phyloP scores from a whole-genome alignment of 2,113 vertebrate species.

The Vidua chalybeata region DNA sequence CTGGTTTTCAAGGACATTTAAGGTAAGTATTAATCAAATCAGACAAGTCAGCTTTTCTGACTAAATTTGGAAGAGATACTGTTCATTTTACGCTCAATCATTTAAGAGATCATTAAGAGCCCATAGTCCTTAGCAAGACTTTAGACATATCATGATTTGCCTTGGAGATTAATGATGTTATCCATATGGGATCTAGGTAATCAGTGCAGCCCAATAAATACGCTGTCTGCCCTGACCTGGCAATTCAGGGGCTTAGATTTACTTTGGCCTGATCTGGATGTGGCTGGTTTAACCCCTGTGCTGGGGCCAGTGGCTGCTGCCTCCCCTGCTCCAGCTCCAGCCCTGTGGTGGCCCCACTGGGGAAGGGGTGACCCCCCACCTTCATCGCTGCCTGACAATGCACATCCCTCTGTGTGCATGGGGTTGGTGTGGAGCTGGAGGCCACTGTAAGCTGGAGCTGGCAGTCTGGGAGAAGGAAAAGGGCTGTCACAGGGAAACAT shows the following conservation, averaged over 20 bases:
- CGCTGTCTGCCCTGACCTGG: accelerated
- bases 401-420: not conserved
- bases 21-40: not conserved
- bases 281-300: accelerated
- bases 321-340: not conserved
- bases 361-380: accelerated
- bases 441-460: not conserved
- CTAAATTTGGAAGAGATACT: not conserved
- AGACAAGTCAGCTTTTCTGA: not conserved
- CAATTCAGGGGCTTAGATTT: not conserved
- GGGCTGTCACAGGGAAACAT: not conserved
- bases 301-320: not conserved
- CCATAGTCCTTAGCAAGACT: not conserved
- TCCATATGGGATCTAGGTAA: not conserved
- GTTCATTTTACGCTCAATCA: accelerated
- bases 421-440: not conserved
- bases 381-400: no score
- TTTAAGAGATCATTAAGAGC: not conserved
- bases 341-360: no score
- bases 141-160: not conserved
- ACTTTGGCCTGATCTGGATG: accelerated
- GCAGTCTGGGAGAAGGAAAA: not conserved
- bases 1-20: not conserved
- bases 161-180: not conserved
- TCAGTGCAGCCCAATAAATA: not conserved